Evolutionary conservation across 1,140 invertebrate species (phyloP), one percentile per base, ranked within the genome.

Genomic region (Thaumetopoea pityocampa): DNA sequence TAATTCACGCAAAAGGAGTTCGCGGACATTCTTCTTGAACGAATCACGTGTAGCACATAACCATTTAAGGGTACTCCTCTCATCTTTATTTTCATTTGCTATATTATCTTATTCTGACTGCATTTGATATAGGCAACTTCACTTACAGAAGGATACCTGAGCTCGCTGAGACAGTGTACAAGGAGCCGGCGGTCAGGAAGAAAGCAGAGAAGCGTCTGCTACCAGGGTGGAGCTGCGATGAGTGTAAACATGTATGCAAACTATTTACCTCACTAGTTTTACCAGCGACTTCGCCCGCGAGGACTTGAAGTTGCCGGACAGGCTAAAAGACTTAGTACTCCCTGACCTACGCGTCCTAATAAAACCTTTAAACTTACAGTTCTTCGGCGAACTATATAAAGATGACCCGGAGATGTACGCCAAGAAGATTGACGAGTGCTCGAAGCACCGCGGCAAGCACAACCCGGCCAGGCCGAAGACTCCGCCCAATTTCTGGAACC

Each of bases 161-260:
- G 8, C 43, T 47, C 4, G 32, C 49, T 6, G 61, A 66, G 17
- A 53, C 65, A 0, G 19, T 78, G 2, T 72, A 70, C 36, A 73
- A 84, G 19, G 80, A 80, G 32, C 62, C 64, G 0, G 51, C 59
- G 0, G 48, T 63, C 0, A 64, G 73, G 15, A 82, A 62, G 12
- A 78, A 78, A 17, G 43, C 60, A 0, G 80, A 81, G 6, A 84
- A 74, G 36, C 51, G 45, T 4, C 57, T 61, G 0, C 43, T 85
- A 26, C 80, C 66, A 0, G 85, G 80, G 0, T 86, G 85, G 85
- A 74, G 67, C 15, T 86, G 85, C 35, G 67, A 77, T 1, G 60
- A 85, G 18, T 85, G 82, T 41, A 67, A 64, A 57, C 51, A 67
- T n/a, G 85, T 86, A 55, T 62, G 67, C 62, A 14, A 8, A 2